phyloP scores from a whole-genome alignment of 2,113 vertebrate genomes.

The Xenopus tropicalis region DNA sequence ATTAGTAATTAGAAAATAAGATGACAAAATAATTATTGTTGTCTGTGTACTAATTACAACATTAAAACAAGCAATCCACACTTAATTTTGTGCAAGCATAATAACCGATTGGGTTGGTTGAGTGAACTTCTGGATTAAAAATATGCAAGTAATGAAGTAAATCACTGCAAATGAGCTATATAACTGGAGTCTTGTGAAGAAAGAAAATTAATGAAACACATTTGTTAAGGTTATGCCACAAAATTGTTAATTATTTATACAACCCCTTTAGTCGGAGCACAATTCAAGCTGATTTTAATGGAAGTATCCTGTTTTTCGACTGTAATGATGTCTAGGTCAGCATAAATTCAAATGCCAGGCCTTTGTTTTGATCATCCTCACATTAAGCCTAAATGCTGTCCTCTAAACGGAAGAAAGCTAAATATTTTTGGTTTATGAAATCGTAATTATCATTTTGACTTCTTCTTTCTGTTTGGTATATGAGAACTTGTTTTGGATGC shows the following conservation, averaged over 20 bases:
- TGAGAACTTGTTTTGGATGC: not conserved
- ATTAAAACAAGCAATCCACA: not conserved
- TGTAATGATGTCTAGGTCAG: not conserved
- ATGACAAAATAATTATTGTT: too few relatives aligned
- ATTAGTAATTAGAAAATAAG: too few relatives aligned
- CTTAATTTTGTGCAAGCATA: not conserved
- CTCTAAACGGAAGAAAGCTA: not conserved
- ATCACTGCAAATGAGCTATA: not conserved
- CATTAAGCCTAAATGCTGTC: not conserved
- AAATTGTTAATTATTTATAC: slow-evolving; percentile 13
- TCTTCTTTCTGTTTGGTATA: not conserved
- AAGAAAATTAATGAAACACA: slow-evolving; percentile 1
- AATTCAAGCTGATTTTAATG: slow-evolving; percentile 8
- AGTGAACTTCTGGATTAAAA: not conserved
- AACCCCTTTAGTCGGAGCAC: not conserved
- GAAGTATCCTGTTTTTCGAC: not conserved
- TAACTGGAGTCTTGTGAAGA: not conserved
- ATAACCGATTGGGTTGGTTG: not conserved
- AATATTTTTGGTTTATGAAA: not conserved
- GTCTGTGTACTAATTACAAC: slow-evolving; percentile 1
- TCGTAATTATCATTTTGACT: not conserved
- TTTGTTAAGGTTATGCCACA: not conserved
- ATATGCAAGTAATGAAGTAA: not conserved
- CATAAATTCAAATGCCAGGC: not conserved
- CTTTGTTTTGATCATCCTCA: not conserved